Base-by-base conservation (phyloP, 2,888 invertebrate genomes). In the Thera britannica region DNA sequence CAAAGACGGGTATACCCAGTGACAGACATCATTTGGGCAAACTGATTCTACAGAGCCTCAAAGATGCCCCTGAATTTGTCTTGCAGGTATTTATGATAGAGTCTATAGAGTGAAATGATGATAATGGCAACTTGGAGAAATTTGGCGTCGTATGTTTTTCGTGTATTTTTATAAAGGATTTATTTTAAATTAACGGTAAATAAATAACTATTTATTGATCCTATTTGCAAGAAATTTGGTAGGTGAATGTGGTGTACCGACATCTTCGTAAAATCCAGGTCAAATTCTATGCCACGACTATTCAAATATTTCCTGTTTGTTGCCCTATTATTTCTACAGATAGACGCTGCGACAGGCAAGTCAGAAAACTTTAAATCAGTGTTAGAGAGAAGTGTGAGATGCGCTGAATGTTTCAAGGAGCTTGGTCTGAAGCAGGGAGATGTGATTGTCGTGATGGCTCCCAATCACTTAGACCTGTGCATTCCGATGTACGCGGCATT, bases 401-500 rank as follows among this genome's bases (percentile, higher is more conserved):
- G 87, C 61, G 93, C 93, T 0, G 78, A 81, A 38, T 79, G 83
- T 11, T 78, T 94, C 66, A 78, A 71, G 60, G 78, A 77, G 6
- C 65, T 86, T 11, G 90, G 90, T 0, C 67, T 94, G 2, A 76
- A 80, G 51, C 69, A 75, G 0, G 84, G 87, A 3, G 94, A 94
- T 68, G 84, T 92, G n/a, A 81, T 94, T 34, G 72, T 84, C 3
- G 72, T 92, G 2, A 90, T 93, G 81, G 88, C 86, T 4, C 82
- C 85, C 0, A 92, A 88, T 65, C 86, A 88, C 54, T 70, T 91
- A 9, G 84, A 94, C 65, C 74, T 87, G 49, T 78, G 81, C 1
- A 82, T 91, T 44, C 90, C 94, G 0, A 82, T 89, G 63, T 85
- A 94, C 46, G 90, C 92, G 1, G 80, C 88, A 0, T 75, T 90